Evolutionary conservation across 2,888 invertebrate species (phyloP), one percentile per base, ranked within the genome.

Genomic region (Cephalotes varians): DNA sequence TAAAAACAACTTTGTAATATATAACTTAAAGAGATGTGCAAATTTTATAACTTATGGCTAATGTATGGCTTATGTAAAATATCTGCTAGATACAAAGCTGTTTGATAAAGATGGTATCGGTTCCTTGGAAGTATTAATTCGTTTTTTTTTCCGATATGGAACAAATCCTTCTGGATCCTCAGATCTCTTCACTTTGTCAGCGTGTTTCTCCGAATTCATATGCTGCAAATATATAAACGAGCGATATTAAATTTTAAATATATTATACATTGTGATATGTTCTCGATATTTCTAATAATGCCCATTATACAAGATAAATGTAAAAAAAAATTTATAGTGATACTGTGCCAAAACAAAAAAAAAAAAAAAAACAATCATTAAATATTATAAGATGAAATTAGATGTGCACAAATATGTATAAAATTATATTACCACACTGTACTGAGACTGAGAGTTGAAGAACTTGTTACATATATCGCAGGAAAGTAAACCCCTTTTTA

Each of bases 401-500:
- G 18, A 71, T 40, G 10, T 71, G 60, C 12, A 21, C n/a, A 76
- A 49, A n/a, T 18, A 58, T 74, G 10, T 58, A 58, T n/a, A 21
- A 65, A 60, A 47, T 31, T 64, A 83, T 86, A 90, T 76, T 93
- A 94, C 94, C 94, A 92, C 93, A 64, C 92, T 92, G 56, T 93
- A 92, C 83, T 94, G 94, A 47, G 91, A 89, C 40, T 92, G 87
- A 5, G 94, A 94, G 85, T 94, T 94, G 90, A 94, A 94, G 85
- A 93, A 93, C 88, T 94, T 94, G 86, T 93, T 94, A 90, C 94
- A 94, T 79, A 90, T 76, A 62, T 91, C 89, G 82, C 94, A 94
- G 5, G 93, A 90, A 25, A 93, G 91, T 0, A 90, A 81, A 10
- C 90, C 85, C 25, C 84, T 88, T 87, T 92, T 92, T 51, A 77